Conservation (phyloP, 35 echinoderm and acorn worm genomes). For the Apostichopus japonicus region DNA sequence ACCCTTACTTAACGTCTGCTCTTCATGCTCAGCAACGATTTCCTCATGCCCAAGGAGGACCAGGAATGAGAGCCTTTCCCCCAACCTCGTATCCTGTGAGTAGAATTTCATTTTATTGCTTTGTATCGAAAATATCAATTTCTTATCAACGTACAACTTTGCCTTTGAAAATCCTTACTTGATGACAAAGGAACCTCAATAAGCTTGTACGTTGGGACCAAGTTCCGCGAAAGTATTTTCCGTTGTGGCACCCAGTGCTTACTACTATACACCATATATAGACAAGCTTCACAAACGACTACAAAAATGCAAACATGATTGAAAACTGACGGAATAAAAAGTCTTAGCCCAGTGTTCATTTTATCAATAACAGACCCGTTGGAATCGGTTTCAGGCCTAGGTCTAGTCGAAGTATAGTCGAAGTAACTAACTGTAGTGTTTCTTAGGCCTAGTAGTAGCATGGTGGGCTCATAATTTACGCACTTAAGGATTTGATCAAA, state of each 20-base stretch:
- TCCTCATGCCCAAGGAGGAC: conserved; percentile 75
- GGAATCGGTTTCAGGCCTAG: too few relatives aligned
- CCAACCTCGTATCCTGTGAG: conserved; percentile 75
- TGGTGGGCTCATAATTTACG: too few relatives aligned
- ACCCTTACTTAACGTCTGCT: conserved; percentile 75
- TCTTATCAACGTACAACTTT: background rate
- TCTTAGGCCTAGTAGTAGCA: too few relatives aligned
- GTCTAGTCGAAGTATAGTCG: too few relatives aligned
- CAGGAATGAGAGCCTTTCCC: conserved; percentile 71
- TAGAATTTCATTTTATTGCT: background rate
- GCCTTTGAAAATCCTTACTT: background rate
- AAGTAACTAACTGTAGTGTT: too few relatives aligned
- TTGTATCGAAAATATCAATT: background rate
- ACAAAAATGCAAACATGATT: too few relatives aligned
- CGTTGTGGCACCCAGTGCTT: background rate
- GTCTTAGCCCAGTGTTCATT: too few relatives aligned
- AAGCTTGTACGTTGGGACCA: background rate
- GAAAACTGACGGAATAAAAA: too few relatives aligned
- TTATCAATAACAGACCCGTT: too few relatives aligned
- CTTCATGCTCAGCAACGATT: conserved; percentile 67
- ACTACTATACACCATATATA: background rate
- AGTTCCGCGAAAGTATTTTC: background rate
- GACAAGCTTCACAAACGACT: background rate
- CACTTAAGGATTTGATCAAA: too few relatives aligned
- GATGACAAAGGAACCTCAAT: background rate